phyloP scores from a whole-genome alignment of 2,797 vertebrate species.

The Knipowitschia caucasica region DNA sequence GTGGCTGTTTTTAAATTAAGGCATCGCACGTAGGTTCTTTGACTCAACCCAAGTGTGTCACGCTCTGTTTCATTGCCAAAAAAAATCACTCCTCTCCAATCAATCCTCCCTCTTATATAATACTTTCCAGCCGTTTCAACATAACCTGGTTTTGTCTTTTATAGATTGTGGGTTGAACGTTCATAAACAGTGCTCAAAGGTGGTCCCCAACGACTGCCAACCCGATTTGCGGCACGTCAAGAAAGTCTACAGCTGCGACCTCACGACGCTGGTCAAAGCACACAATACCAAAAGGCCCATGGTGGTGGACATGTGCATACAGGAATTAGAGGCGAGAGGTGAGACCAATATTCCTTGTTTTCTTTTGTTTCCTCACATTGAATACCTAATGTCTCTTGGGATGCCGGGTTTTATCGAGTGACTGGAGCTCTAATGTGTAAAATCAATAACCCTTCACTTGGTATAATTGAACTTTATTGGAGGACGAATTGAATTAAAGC shows the following conservation, averaged over 20 bases:
- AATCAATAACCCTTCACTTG: conserved; percentile 38
- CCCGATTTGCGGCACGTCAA: conserved; percentile 98
- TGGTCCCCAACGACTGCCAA: conserved; percentile 98
- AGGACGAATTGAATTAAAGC: background rate
- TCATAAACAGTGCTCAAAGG: conserved; percentile 98
- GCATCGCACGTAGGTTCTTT: conserved; percentile 39
- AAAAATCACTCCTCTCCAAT: conserved; percentile 29
- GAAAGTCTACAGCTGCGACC: conserved; percentile 99
- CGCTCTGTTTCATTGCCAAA: conserved; percentile 26
- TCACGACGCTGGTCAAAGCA: conserved; percentile 96
- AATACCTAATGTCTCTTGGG: conserved; percentile 13
- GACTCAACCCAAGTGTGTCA: conserved; percentile 40
- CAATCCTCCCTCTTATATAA: background rate
- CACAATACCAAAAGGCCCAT: conserved; percentile 95
- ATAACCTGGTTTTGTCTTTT: too few relatives aligned
- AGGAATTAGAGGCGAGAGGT: conserved; percentile 96
- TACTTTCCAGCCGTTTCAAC: background rate
- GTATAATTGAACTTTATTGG: conserved; percentile 38
- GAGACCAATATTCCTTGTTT: conserved; percentile 46
- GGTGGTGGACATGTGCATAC: conserved; percentile 99
- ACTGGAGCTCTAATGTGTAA: conserved; percentile 12
- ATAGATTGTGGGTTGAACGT: conserved; percentile 97
- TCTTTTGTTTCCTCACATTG: background rate
- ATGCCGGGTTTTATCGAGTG: conserved; percentile 32
- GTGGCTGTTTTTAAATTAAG: conserved; percentile 15